Conservation (phyloP, 2,888 invertebrate genomes). For the Lypha dubia region DNA sequence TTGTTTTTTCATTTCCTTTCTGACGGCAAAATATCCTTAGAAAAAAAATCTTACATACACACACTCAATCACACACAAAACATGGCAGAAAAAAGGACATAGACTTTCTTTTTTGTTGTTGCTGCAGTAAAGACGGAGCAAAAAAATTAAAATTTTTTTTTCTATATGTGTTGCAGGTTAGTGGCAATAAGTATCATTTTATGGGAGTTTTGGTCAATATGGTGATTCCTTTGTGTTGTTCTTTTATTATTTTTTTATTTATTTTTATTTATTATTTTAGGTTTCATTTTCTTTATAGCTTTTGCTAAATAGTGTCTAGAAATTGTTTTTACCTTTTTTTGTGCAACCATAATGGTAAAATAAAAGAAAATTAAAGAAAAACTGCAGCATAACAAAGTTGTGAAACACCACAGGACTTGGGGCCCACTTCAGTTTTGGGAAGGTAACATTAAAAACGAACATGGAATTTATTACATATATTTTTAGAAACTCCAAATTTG, state of each 20-base stretch:
- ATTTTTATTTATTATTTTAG: too few species aligned
- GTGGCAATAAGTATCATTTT: conserved; percentile 40
- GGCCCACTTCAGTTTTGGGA: too few species aligned
- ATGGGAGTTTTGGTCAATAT: conserved; percentile 63
- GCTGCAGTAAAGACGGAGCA: conserved; percentile 41
- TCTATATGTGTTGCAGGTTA: conserved; percentile 49
- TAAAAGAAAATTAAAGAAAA: background rate
- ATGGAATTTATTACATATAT: too few species aligned
- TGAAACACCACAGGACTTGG: too few species aligned
- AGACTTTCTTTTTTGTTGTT: conserved; percentile 78
- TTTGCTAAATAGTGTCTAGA: conserved; percentile 30
- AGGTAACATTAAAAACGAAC: too few species aligned
- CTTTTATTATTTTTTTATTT: too few species aligned
- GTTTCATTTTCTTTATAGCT: conserved; percentile 34
- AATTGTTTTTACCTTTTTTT: conserved; percentile 16
- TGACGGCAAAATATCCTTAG: conserved; percentile 39
- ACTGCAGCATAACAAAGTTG: background rate
- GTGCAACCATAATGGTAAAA: background rate
- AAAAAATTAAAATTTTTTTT: conserved; percentile 1
- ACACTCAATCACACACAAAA: background rate
- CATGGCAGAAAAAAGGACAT: conserved; percentile 75
- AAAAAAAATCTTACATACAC: background rate
- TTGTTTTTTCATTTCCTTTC: conserved; percentile 53
- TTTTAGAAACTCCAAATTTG: too few species aligned
- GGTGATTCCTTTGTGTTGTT: conserved; percentile 59